A percentile compares a stretch with the other conserved stretches of the same genome.
phyloP scores from a whole-genome alignment of 2,888 invertebrate species.

The Eristalis pertinax region DNA sequence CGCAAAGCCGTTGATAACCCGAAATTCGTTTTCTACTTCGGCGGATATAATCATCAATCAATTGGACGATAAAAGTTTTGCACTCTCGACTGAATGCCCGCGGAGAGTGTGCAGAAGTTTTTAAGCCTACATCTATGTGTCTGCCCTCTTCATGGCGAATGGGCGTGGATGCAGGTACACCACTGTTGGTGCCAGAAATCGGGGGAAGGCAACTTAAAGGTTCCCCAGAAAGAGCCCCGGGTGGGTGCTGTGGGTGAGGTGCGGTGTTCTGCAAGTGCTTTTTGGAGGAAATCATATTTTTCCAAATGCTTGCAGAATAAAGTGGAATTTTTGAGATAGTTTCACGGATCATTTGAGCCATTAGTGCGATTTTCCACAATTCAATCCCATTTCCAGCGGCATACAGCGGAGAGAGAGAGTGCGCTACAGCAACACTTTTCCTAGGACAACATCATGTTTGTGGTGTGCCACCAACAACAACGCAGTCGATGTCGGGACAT shows the following conservation, averaged over 20 bases:
- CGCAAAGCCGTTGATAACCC: constrained; percentile 31
- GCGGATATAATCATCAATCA: constrained; percentile 53
- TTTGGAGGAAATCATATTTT: background rate
- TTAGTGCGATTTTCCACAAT: background rate
- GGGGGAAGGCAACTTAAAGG: background rate
- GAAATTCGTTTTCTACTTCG: constrained; percentile 56
- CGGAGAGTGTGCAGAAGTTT: background rate
- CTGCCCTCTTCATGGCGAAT: background rate
- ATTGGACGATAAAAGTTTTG: constrained; percentile 23
- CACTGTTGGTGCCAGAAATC: background rate
- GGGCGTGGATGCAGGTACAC: background rate
- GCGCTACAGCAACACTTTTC: background rate
- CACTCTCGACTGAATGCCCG: background rate
- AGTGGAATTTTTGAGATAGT: constrained; percentile 6
- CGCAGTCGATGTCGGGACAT: constrained; percentile 6
- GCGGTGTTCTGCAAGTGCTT: background rate
- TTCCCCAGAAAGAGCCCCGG: background rate
- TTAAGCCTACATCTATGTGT: constrained; percentile 10
- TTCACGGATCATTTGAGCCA: constrained; percentile 9
- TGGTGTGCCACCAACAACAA: background rate
- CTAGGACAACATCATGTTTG: background rate
- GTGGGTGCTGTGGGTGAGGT: background rate
- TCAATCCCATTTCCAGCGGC: background rate
- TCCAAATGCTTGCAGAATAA: background rate
- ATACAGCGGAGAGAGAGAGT: too few species aligned